These are phyloP conservation scores for Athetis lepigone DNA, from an alignment of 2,888 invertebrate species.

Conservation along the genomic window DNA sequence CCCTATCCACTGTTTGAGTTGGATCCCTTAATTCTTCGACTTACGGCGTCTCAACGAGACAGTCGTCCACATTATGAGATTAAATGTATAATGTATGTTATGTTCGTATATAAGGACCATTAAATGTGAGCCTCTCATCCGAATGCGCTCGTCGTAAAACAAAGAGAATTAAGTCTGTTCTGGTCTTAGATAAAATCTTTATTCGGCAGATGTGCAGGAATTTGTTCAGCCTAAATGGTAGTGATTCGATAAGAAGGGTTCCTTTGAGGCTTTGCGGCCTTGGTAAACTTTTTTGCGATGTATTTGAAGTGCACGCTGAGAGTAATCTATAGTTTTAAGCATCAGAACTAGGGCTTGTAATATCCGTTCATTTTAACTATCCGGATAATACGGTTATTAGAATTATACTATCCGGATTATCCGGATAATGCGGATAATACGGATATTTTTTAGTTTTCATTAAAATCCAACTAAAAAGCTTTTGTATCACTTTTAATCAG, in stretches of 20 bases:
- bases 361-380: too few species aligned
- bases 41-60: conserved; percentile 21
- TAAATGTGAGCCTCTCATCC: conserved; percentile 69
- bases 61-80: conserved; percentile 47
- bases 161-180: conserved; percentile 66
- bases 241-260: conserved; percentile 20
- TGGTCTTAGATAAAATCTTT: conserved; percentile 54
- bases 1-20: conserved; percentile 8
- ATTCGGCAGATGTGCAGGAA: conserved; percentile 28
- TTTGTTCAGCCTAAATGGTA: conserved; percentile 36
- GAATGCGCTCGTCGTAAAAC: conserved; percentile 71
- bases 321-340: too few species aligned
- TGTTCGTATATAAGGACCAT: conserved; percentile 51
- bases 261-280: neutral
- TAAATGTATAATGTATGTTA: conserved; percentile 58
- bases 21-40: conserved; percentile 26
- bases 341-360: too few species aligned
- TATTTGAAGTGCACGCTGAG: too few species aligned
- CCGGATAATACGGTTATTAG: too few species aligned
- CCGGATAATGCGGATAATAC: too few species aligned
- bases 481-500: too few species aligned
- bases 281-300: neutral
- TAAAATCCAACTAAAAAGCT: too few species aligned
- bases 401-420: too few species aligned
- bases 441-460: too few species aligned